Evolutionary conservation across 2,888 invertebrate species (phyloP).

Genomic region (Brenthis hecate): DNA sequence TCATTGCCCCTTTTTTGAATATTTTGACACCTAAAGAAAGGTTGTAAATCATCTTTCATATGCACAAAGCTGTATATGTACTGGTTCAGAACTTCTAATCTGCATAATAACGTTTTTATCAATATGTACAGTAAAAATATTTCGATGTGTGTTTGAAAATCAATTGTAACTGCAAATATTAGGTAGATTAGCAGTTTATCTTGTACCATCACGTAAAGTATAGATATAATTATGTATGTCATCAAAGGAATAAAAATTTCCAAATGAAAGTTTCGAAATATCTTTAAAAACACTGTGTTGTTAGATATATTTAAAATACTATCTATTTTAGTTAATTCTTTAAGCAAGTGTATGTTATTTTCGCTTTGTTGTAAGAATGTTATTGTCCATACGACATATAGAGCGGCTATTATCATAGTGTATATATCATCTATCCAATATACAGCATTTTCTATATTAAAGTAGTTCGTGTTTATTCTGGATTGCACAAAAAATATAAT

Average conservation of each 20-base stretch:
- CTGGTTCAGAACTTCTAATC: constrained; percentile 54
- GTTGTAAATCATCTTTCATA: constrained; percentile 44
- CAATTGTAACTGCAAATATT: constrained; percentile 13
- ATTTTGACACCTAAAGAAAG: background rate
- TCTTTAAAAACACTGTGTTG: constrained; percentile 7
- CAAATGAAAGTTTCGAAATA: background rate
- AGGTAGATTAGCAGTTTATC: background rate
- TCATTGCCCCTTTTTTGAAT: constrained; percentile 2
- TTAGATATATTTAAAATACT: constrained; percentile 19
- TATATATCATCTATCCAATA: background rate
- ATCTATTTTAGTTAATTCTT: constrained; percentile 27
- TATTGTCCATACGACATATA: constrained; percentile 13
- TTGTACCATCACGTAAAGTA: background rate
- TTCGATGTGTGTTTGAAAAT: constrained; percentile 28
- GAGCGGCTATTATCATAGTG: background rate
- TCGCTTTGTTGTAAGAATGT: background rate
- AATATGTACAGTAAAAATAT: constrained; percentile 49
- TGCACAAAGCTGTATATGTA: constrained; percentile 53
- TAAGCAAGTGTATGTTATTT: constrained; percentile 16
- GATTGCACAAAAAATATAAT: background rate
- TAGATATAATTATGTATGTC: background rate
- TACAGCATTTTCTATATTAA: background rate
- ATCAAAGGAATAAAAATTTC: constrained; percentile 15
- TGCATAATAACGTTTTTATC: constrained; percentile 50
- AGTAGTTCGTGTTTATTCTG: background rate